phyloP scores from a whole-genome alignment of 2,797 vertebrate species.

The Pelochelys cantorii region DNA sequence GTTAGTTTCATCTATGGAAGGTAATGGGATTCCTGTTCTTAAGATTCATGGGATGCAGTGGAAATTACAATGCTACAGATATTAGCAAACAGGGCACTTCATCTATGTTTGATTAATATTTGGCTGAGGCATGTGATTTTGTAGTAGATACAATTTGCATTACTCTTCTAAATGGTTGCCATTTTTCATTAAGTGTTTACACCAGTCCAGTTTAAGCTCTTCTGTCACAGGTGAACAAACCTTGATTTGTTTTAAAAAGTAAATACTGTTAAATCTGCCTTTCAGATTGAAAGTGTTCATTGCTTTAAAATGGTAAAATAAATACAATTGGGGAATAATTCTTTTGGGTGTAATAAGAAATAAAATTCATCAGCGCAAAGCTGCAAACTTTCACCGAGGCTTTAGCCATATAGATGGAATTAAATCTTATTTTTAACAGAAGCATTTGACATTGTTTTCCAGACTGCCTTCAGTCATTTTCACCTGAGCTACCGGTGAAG shows the following conservation, averaged over 20 bases:
- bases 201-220: slow-evolving; percentile 12
- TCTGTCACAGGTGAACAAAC: background rate
- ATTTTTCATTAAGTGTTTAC: background rate
- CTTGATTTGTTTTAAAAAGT: background rate
- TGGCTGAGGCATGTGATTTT: background rate
- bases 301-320: slow-evolving; percentile 1
- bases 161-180: background rate
- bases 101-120: slow-evolving; percentile 15
- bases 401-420: background rate
- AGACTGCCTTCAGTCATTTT: background rate
- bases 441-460: slow-evolving; percentile 3
- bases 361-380: slow-evolving; percentile 21
- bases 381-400: background rate
- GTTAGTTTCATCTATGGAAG: slow-evolving; percentile 60
- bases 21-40: slow-evolving; percentile 33
- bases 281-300: background rate
- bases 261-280: background rate
- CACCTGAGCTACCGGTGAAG: background rate
- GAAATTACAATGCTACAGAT: slow-evolving; percentile 32
- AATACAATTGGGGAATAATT: background rate
- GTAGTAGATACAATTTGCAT: background rate
- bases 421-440: background rate
- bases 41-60: background rate
- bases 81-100: background rate
- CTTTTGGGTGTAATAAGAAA: background rate